Evolutionary conservation across 2,113 vertebrate genomes (phyloP), one percentile per base, ranked within the genome.

Genomic region (Catharus fuscescens): DNA sequence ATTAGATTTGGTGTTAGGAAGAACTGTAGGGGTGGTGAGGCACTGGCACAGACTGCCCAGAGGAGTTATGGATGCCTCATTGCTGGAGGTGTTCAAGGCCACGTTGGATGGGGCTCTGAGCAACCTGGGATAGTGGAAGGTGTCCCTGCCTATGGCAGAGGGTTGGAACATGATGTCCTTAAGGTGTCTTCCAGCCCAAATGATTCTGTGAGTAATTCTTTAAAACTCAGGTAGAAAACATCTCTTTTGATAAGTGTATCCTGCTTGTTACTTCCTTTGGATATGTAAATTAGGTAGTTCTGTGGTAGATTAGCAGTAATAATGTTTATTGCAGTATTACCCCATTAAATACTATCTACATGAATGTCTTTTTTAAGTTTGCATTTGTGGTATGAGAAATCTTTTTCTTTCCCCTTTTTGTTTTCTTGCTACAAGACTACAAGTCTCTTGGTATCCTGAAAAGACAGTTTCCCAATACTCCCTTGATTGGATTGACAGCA

Each of bases 371-470:
- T 56, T 48, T 48, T 1, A 60, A 34, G n/a, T 79, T 71, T 52
- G 23, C 4, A 14, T 79, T 64, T 64, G 3, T 54, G 28, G 2
- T 64, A 12, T 38, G 45, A 65, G 36, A 78, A 89, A 56, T 45
- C 21, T 36, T 70, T 67, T 50, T 15, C 13, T 86, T 76, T 36
- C 20, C 8, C 7, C 4, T 13, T 64, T 84, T 14, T 74, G 5
- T 83, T 59, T 88, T 80, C 66, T 67, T 88, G 25, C 73, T 36
- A 36, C 34, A 36, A 36, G 99, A 99, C 95, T 99, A 99, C 92
- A 99, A 99, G 70, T 97, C 99, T 28, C 98, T 99, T 70, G 99
- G 99, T 23, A 99, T 99, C 92, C 96, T 99, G 93, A 99, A 99
- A 97, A 98, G 99, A 23, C 99, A 99, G 95, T 99, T 99, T 92